Conservation (phyloP, 2,888 invertebrate species). For the Cheilosia vernalis region DNA sequence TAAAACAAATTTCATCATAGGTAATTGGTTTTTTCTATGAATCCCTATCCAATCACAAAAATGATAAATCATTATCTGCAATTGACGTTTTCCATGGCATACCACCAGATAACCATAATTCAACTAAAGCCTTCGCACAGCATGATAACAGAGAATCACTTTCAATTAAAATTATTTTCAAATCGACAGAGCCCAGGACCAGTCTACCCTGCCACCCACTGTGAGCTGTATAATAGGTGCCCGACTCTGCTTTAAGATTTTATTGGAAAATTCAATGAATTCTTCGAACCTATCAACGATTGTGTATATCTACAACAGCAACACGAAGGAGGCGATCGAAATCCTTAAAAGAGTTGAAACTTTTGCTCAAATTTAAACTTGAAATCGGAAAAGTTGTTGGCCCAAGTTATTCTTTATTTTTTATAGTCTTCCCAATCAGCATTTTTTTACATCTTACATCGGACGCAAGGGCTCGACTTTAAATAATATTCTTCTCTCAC, state of each 20-base stretch:
- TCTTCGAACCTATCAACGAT: conserved; percentile 13
- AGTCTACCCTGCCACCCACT: background rate
- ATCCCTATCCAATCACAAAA: conserved; percentile 11
- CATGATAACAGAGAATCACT: conserved; percentile 23
- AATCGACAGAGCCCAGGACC: conserved; percentile 5
- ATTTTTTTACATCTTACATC: conserved; percentile 45
- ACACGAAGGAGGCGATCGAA: background rate
- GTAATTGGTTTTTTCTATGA: conserved; percentile 12
- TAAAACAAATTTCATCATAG: conserved; percentile 23
- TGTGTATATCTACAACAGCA: background rate
- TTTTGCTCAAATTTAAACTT: conserved; percentile 49
- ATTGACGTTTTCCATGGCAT: conserved; percentile 36
- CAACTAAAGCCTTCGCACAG: conserved; percentile 5
- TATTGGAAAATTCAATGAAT: conserved; percentile 11
- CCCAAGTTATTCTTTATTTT: conserved; percentile 5
- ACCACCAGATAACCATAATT: conserved; percentile 18
- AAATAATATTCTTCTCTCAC: conserved; percentile 20
- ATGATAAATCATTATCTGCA: conserved; percentile 48
- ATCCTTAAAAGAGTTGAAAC: conserved; percentile 50
- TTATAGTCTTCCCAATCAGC: conserved; percentile 34
- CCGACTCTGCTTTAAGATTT: background rate
- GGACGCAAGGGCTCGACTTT: background rate
- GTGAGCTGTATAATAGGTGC: background rate
- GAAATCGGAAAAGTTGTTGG: conserved; percentile 58
- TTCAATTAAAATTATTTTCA: conserved; percentile 57